Evolutionary conservation across 2,113 vertebrate genomes (phyloP).

Genomic region (Limnothrissa miodon): DNA sequence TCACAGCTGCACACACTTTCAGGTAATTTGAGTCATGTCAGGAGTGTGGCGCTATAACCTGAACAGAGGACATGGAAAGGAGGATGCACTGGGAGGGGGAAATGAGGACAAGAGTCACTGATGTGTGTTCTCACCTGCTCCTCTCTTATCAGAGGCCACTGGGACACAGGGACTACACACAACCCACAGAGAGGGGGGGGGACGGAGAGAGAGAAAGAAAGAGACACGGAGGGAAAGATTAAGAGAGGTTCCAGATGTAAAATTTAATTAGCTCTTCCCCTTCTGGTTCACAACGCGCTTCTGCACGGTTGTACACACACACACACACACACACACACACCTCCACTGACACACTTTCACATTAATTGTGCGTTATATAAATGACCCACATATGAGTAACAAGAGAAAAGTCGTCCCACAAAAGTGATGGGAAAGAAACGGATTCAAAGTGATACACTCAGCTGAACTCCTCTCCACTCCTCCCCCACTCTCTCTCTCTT

Average conservation of each 20-base stretch:
- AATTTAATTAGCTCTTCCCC: slow-evolving; percentile 18
- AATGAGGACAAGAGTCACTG: background rate
- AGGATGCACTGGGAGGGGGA: background rate
- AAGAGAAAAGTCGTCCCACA: background rate
- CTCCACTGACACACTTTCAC: slow-evolving; percentile 38
- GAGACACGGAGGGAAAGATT: background rate
- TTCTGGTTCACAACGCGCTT: slow-evolving; percentile 19
- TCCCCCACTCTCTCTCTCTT: too few relatives aligned
- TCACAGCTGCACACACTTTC: background rate
- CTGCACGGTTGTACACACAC: background rate
- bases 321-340: slow-evolving; percentile 6
- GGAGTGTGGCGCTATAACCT: background rate
- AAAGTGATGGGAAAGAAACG: background rate
- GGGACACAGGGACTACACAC: background rate
- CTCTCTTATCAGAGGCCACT: background rate
- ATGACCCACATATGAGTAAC: slow-evolving; percentile 46
- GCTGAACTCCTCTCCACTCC: background rate
- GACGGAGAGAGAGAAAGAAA: background rate
- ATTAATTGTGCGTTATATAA: slow-evolving; percentile 61
- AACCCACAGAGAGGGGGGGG: background rate
- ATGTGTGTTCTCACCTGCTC: background rate
- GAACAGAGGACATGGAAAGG: background rate
- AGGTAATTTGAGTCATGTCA: background rate
- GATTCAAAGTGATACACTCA: background rate
- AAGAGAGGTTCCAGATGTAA: background rate